A percentile compares a stretch with the other conserved stretches of the same genome.
phyloP scores from a whole-genome alignment of 2,888 invertebrate genomes.

The Heteromyza rotundicornis region DNA sequence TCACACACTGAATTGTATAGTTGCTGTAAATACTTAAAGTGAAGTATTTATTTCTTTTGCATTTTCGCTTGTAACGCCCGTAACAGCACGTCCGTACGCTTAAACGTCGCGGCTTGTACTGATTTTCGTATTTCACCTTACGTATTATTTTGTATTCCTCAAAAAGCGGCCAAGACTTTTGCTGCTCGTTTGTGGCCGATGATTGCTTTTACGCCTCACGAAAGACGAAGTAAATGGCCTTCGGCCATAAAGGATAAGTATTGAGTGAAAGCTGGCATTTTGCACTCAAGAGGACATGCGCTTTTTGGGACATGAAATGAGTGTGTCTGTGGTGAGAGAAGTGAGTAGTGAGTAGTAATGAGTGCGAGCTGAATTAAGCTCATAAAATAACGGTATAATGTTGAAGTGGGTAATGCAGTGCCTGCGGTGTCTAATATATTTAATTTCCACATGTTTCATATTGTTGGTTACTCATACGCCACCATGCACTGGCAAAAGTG shows the following conservation, averaged over 20 bases:
- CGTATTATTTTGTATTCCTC: slow-evolving; percentile 34
- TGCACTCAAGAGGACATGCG: slow-evolving; percentile 25
- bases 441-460: no score
- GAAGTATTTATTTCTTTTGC: no score
- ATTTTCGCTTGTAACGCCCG: neutral
- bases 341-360: no score
- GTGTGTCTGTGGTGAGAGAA: neutral
- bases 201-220: slow-evolving; percentile 20
- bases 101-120: slow-evolving; percentile 46
- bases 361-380: no score
- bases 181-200: slow-evolving; percentile 19
- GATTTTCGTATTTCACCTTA: slow-evolving; percentile 47
- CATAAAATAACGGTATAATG: no score
- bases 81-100: slow-evolving; percentile 32
- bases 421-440: no score
- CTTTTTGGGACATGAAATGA: slow-evolving; percentile 29
- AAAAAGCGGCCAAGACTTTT: neutral
- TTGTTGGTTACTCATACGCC: no score
- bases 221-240: slow-evolving; percentile 16
- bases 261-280: no score
- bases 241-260: slow-evolving; percentile 14
- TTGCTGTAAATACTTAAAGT: no score
- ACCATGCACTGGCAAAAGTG: no score
- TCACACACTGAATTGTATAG: no score
- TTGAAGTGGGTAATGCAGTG: no score